Percentiles rank a stretch among this genome's conserved stretches.
Evolutionary conservation across 2,888 invertebrate genomes (phyloP).

Genomic region (Caenorhabditis sp.): DNA sequence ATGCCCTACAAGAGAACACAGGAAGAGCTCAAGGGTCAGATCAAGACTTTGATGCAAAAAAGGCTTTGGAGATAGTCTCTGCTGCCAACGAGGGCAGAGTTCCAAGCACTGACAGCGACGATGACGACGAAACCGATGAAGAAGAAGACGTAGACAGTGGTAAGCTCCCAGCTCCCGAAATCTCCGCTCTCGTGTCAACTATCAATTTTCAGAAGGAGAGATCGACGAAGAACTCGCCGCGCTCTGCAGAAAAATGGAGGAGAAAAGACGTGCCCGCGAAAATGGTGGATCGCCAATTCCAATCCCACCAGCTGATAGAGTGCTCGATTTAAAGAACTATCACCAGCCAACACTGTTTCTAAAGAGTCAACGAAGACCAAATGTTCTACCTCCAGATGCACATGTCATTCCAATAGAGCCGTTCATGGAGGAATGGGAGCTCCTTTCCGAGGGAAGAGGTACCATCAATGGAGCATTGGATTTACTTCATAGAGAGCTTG

Average conservation of each 20-base stretch:
- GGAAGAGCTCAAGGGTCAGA: too few relatives aligned
- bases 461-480: background rate
- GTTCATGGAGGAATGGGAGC: background rate
- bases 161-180: background rate
- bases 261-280: background rate
- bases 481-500: background rate
- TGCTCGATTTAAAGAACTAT: background rate
- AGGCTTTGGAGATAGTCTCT: too few relatives aligned
- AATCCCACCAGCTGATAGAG: background rate
- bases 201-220: constrained; percentile 7
- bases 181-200: background rate
- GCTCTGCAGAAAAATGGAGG: background rate
- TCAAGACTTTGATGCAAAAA: too few relatives aligned
- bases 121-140: background rate
- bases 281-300: too few relatives aligned
- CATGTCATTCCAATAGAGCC: background rate
- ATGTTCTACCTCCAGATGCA: background rate
- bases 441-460: background rate
- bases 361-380: background rate
- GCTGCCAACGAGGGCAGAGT: too few relatives aligned
- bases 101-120: too few relatives aligned
- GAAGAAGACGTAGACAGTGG: background rate
- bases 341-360: background rate
- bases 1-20: too few relatives aligned
- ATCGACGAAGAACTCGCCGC: background rate